A percentile compares a stretch with the other conserved stretches of the same genome.
Evolutionary conservation across 1,140 invertebrate species (phyloP).

Genomic region (Acyrthosiphon pisum): DNA sequence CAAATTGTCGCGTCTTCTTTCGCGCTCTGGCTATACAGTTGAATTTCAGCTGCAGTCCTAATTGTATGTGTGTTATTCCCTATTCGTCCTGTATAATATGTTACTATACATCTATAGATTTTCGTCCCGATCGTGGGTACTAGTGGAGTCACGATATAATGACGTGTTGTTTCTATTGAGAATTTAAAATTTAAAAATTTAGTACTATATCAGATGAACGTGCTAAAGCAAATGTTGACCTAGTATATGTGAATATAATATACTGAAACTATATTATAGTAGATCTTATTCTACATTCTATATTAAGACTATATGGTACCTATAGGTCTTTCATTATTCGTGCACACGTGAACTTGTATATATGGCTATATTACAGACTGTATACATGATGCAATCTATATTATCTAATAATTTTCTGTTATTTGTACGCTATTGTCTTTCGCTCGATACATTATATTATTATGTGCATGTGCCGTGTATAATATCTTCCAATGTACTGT

Average conservation of each 20-base stretch:
- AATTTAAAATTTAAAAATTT: not conserved
- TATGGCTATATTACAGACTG: not conserved
- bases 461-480: too few species aligned
- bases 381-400: conserved; percentile 10
- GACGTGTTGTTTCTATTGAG: not conserved
- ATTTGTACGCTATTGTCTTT: conserved; percentile 1
- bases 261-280: not conserved
- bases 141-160: not conserved
- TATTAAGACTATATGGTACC: not conserved
- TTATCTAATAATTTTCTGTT: conserved; percentile 3
- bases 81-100: not conserved
- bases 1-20: not conserved
- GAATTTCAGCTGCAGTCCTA: not conserved
- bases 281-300: not conserved
- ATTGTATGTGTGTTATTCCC: not conserved
- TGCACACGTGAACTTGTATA: not conserved
- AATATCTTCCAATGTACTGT: not conserved
- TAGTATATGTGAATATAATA: not conserved
- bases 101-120: not conserved
- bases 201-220: not conserved
- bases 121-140: not conserved
- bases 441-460: not conserved
- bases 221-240: not conserved
- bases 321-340: not conserved
- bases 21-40: not conserved